Evolutionary conservation across 35 echinoderm and acorn worm genomes (phyloP).

Genomic region (Amphiura filiformis): DNA sequence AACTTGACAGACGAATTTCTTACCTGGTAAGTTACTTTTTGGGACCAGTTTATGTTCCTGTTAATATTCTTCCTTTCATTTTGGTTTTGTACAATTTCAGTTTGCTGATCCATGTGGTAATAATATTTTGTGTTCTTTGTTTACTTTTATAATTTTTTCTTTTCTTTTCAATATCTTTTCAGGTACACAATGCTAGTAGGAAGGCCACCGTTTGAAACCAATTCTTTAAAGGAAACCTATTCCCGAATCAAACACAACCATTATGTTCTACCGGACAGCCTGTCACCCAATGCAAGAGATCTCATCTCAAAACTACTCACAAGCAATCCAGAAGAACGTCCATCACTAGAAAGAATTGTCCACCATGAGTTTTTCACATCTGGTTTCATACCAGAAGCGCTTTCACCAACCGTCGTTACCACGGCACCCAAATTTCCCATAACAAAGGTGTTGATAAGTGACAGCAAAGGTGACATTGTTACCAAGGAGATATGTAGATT

Average conservation of each 20-base stretch:
- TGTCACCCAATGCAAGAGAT: slow-evolving; percentile 69
- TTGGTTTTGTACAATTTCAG: too few relatives aligned
- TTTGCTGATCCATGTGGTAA: too few relatives aligned
- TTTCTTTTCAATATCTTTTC: slow-evolving; percentile 5
- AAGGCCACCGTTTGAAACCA: slow-evolving; percentile 89
- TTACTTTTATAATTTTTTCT: background rate
- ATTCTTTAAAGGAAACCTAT: slow-evolving; percentile 91
- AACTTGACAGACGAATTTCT: too few relatives aligned
- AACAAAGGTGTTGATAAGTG: slow-evolving; percentile 87
- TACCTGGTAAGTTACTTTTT: too few relatives aligned
- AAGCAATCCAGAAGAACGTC: slow-evolving; percentile 77
- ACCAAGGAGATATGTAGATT: slow-evolving; percentile 85
- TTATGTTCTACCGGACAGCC: slow-evolving; percentile 68
- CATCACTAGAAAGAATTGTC: slow-evolving; percentile 73
- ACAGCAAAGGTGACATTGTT: slow-evolving; percentile 70
- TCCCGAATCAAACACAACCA: slow-evolving; percentile 82
- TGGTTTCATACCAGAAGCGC: slow-evolving; percentile 75
- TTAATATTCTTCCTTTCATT: too few relatives aligned
- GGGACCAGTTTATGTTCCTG: too few relatives aligned
- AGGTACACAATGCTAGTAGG: slow-evolving; percentile 99
- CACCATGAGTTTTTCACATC: slow-evolving; percentile 82
- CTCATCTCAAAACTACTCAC: slow-evolving; percentile 78
- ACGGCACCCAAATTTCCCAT: slow-evolving; percentile 80
- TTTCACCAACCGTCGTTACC: slow-evolving; percentile 62
- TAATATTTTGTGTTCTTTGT: too few relatives aligned